Base-by-base conservation (phyloP, 2,797 vertebrate genomes). In the Sciurus vulgaris region DNA sequence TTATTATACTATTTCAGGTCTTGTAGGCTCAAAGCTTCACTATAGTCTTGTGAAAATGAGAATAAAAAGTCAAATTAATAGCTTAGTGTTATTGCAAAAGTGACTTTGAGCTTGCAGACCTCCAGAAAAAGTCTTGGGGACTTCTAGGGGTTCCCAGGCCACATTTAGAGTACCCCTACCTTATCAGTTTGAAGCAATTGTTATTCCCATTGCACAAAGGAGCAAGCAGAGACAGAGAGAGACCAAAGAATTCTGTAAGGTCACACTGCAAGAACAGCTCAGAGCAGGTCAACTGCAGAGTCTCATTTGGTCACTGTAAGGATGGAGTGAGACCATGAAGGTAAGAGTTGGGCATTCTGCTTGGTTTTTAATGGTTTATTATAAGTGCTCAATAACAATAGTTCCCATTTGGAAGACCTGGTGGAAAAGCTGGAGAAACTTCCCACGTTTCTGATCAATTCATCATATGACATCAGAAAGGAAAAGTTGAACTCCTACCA, bases 51-150 rank as follows among this genome's bases (percentile, higher is more conserved):
- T 44, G 38, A 69, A 35, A 94, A 91, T 22, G 56, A 72, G 44
- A 11, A 11, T 76, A 24, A 56, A 92, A 79, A 63, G 8, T 13
- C 4, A 83, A 83, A 77, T 51, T 44, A 72, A 51, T 30, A 35
- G 73, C 38, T 69, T 44, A n/a, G 2, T 41, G 86, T 38, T 86
- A 24, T 33, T 69, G 20, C 22, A 38, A 96, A 90, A 83, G 59
- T 3, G 59, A 41, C 76, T 79, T 35, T 81, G 74, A 84, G 35
- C 51, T 92, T 74, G 41, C 0, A 14, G 30, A 47, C 15, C 22
- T 89, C 44, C 38, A 69, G 44, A n/a, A 92, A 94, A 79, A 38
- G n/a, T 41, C 91, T 70, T 41, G 28, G 61, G 72, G 77, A 86
- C 4, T 49, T 41, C 74, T 49, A 33, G 15, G 5, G 1, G n/a